These are phyloP conservation scores for Sebastes elongatus DNA, from an alignment of 2,797 vertebrate genomes.

Conservation along the genomic window DNA sequence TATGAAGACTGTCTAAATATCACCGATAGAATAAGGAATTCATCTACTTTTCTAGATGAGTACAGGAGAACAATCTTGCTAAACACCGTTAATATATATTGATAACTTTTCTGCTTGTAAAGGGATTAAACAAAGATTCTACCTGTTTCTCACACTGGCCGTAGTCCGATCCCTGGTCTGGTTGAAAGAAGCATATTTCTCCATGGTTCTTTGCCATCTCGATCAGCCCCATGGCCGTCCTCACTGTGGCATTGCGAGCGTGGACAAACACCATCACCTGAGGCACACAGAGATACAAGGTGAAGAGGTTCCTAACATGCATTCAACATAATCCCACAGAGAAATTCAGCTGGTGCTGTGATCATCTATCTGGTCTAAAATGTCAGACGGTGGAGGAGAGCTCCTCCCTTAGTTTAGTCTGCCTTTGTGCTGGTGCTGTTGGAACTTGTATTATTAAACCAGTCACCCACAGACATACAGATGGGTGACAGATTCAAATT, in stretches of 20 bases:
- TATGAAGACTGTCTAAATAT: background rate
- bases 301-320: background rate
- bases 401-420: background rate
- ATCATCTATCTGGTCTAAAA: background rate
- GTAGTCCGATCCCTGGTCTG: slow-evolving; percentile 90
- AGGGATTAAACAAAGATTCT: background rate
- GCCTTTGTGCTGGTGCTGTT: background rate
- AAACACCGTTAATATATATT: background rate
- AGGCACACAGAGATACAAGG: slow-evolving; percentile 22
- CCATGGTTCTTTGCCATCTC: slow-evolving; percentile 96
- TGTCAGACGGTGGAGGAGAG: background rate
- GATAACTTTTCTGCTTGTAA: background rate
- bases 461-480: background rate
- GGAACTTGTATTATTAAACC: background rate
- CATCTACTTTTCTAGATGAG: background rate
- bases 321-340: background rate
- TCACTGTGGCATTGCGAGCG: slow-evolving; percentile 95
- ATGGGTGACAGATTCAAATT: background rate
- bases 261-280: slow-evolving; percentile 99
- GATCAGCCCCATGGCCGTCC: slow-evolving; percentile 92
- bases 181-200: slow-evolving; percentile 88
- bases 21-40: background rate
- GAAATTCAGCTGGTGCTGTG: background rate
- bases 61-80: background rate
- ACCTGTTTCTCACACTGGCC: slow-evolving; percentile 97